Percentiles rank a stretch among this genome's conserved stretches.
These are phyloP conservation scores for Hypothenemus hampei DNA, from an alignment of 1,140 invertebrate species.

Conservation along the genomic window DNA sequence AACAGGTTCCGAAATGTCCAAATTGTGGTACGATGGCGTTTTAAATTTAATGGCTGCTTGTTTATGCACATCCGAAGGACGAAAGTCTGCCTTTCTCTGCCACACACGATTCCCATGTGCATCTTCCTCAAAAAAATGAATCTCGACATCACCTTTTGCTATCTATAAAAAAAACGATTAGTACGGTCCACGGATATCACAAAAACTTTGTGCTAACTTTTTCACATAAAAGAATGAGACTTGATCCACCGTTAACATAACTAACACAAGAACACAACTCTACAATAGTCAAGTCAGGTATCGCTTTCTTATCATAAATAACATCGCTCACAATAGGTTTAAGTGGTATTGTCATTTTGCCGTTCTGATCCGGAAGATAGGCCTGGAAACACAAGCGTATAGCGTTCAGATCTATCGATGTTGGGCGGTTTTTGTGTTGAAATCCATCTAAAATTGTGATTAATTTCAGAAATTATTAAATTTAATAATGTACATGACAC, in stretches of 20 bases:
- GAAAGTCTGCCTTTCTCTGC: conserved; percentile 53
- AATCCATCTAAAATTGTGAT: too few relatives aligned
- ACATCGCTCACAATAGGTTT: conserved; percentile 82
- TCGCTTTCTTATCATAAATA: conserved; percentile 95
- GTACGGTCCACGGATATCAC: conserved; percentile 51
- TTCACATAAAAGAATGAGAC: conserved; percentile 89
- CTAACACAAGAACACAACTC: conserved; percentile 81
- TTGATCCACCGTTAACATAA: conserved; percentile 73
- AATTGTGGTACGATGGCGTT: conserved; percentile 69
- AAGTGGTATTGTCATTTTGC: conserved; percentile 75
- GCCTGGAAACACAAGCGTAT: conserved; percentile 95
- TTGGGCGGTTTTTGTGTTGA: conserved; percentile 71
- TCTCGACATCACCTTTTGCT: background rate
- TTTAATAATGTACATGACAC: too few relatives aligned
- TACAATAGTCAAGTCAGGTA: conserved; percentile 85
- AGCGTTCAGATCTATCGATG: conserved; percentile 87
- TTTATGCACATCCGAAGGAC: conserved; percentile 86
- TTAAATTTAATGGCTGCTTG: conserved; percentile 85
- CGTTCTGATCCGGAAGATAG: conserved; percentile 68
- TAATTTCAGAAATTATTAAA: too few relatives aligned
- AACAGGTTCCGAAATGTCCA: conserved; percentile 65
- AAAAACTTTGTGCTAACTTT: conserved; percentile 55
- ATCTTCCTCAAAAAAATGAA: background rate
- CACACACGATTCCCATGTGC: background rate
- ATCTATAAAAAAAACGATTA: background rate